Base-by-base conservation (phyloP, 2,888 invertebrate genomes). In the Dendrolimus houi region DNA sequence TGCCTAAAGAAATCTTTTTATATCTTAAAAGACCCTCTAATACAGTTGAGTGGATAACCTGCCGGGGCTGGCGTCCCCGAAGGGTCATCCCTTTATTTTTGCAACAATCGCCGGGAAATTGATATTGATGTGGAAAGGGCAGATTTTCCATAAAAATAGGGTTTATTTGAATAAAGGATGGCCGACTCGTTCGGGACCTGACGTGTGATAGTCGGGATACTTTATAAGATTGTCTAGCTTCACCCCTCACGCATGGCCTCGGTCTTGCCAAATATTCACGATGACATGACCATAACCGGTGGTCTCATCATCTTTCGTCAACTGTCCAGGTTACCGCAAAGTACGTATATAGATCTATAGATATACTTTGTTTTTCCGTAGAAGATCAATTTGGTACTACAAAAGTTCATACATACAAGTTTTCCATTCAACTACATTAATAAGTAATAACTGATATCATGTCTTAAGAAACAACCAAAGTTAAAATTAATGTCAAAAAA, bases 91-190 rank as follows among this genome's bases (percentile, higher is more conserved):
- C 86, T 89, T 89, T 89, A 87, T 88, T 89, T 89, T 87, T 86
- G 82, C 86, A 86, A 89, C 89, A 89, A 90, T 90, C 87, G 85
- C 87, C 79, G 71, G 82, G 87, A 90, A 90, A 90, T 90, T 90
- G 90, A 90, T 90, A 90, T 90, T 90, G 89, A 90, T 90, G 89
- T 85, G 86, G 83, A 88, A 85, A 87, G 87, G 88, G 87, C 87
- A 86, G 78, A 81, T 85, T 89, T 88, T 90, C 88, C 89, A 90
- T 90, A 89, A 90, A 90, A 90, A 89, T 89, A 89, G 89, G 89
- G 89, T 89, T 88, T 89, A 90, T 90, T 90, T 90, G 87, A 90
- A 90, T 90, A 90, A 90, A 86, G 87, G 89, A 90, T 89, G 85
- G 79, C 81, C 81, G 81, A 79, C 64, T 75, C 77, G 81, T 67